These are phyloP conservation scores for Brachypteracias leptosomus DNA, from an alignment of 2,113 vertebrate species.

Conservation along the genomic window DNA sequence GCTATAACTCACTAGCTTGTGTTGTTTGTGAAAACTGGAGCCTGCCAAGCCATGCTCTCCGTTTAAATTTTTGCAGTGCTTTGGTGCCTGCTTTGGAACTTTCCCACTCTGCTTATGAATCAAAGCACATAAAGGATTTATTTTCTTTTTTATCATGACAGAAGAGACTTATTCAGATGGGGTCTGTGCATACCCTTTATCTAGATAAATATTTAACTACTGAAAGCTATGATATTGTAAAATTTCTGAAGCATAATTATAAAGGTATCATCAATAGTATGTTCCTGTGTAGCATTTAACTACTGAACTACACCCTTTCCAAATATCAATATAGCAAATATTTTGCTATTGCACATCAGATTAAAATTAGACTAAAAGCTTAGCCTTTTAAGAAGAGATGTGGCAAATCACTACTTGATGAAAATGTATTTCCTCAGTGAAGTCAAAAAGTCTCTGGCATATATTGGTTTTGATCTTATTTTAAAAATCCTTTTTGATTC, in stretches of 20 bases:
- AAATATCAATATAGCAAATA: fast-evolving
- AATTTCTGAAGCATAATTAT: neutral
- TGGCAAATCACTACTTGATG: neutral
- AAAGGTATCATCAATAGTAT: neutral
- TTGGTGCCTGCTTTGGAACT: neutral
- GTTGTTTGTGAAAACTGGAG: neutral
- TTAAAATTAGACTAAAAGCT: neutral
- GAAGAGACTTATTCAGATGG: neutral
- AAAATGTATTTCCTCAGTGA: neutral
- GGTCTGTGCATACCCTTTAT: neutral
- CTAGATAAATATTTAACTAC: neutral
- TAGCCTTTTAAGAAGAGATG: neutral
- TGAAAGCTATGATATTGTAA: neutral
- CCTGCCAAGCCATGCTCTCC: neutral
- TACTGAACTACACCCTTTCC: neutral
- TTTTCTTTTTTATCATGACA: neutral
- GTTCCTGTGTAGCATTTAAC: neutral
- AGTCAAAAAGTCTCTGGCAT: neutral
- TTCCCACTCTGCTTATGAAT: neutral
- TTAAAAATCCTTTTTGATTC: neutral
- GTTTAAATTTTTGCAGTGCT: neutral
- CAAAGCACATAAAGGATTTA: neutral
- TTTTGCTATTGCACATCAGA: neutral
- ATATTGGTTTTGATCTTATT: neutral
- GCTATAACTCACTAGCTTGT: neutral